A percentile compares a stretch with the other conserved stretches of the same genome.
phyloP scores from a whole-genome alignment of 64 coral and sea anemone species.

The Porites lutea region DNA sequence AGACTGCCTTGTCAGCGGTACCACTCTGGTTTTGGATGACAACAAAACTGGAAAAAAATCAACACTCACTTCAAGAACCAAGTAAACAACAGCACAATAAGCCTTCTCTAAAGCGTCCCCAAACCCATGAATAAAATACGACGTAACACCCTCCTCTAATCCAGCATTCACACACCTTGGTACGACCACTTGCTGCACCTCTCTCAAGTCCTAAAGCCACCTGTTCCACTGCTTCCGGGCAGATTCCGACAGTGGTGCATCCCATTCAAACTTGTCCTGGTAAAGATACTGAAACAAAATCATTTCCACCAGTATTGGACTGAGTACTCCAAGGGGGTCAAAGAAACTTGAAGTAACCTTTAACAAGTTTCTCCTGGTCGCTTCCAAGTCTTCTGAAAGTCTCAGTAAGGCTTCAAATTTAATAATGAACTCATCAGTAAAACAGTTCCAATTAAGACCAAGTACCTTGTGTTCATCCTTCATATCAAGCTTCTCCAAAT shows the following conservation, averaged over 20 bases:
- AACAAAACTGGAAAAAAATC: no score
- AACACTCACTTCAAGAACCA: no score
- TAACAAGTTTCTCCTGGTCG: slow-evolving; percentile 52
- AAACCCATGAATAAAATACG: slow-evolving; percentile 6
- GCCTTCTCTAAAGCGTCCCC: no score
- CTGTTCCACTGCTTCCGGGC: slow-evolving; percentile 15
- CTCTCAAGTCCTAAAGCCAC: slow-evolving; percentile 39
- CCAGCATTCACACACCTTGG: slow-evolving; percentile 40
- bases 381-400: not conserved
- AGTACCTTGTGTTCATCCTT: slow-evolving; percentile 42
- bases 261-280: not conserved
- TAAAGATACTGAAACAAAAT: no score
- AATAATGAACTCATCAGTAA: slow-evolving; percentile 40
- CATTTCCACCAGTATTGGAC: slow-evolving; percentile 32
- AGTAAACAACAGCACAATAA: no score
- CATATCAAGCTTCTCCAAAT: not conserved
- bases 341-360: no score
- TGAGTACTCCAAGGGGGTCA: slow-evolving; percentile 43
- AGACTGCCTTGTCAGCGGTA: no score
- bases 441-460: slow-evolving; percentile 32
- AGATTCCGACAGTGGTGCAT: slow-evolving; percentile 37
- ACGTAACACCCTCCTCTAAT: not conserved
- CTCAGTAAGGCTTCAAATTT: no score
- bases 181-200: slow-evolving; percentile 48
- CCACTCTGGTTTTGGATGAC: no score